Percentiles rank a stretch among this genome's conserved stretches.
Conservation (phyloP, 2,113 vertebrate genomes). For the Psilopogon haemacephalus region DNA sequence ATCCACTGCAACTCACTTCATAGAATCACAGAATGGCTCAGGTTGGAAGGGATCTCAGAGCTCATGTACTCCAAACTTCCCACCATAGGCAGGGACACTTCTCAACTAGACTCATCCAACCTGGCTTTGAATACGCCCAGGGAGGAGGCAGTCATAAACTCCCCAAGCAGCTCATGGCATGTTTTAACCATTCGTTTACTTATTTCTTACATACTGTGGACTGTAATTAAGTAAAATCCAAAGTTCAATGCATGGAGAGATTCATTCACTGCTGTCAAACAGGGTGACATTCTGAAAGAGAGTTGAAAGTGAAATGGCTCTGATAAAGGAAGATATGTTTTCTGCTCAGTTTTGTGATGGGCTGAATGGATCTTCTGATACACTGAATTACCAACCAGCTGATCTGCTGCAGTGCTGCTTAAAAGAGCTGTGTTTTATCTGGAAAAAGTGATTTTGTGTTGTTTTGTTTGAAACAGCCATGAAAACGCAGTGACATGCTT, state of each 20-base stretch:
- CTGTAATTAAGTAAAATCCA: background rate
- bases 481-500: background rate
- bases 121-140: too few species aligned
- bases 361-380: background rate
- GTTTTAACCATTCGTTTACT: background rate
- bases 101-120: too few species aligned
- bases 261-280: background rate
- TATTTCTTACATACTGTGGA: background rate
- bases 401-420: background rate
- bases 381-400: background rate
- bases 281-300: background rate
- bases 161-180: background rate
- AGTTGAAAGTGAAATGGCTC: background rate
- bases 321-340: background rate
- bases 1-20: background rate
- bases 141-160: too few species aligned
- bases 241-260: background rate
- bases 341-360: background rate
- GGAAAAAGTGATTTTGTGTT: background rate
- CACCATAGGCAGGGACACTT: too few species aligned
- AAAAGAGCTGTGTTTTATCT: background rate
- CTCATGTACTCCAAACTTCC: too few species aligned
- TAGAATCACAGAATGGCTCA: background rate
- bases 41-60: too few species aligned
- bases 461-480: background rate